These are phyloP conservation scores for Epinephelus lanceolatus DNA, from an alignment of 2,113 vertebrate genomes.

Conservation along the genomic window DNA sequence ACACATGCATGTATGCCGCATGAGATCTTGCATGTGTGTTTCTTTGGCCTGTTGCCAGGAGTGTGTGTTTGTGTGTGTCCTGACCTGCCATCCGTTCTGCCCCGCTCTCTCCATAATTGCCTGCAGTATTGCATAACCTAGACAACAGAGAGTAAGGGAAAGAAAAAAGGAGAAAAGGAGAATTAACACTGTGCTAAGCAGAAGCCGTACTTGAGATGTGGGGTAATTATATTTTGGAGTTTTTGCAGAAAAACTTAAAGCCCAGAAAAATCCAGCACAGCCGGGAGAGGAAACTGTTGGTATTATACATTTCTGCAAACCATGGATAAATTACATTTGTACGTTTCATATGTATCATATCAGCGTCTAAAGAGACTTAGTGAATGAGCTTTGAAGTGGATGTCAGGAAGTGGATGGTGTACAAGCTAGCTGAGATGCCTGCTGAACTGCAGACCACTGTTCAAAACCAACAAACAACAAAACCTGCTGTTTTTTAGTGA, in stretches of 20 bases:
- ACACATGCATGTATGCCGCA: not conserved
- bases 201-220: slow-evolving; percentile 5
- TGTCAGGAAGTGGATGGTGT: no score
- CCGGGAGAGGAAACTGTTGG: no score
- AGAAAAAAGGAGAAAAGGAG: not conserved
- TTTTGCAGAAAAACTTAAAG: slow-evolving; percentile 5
- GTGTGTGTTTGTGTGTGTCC: slow-evolving; percentile 68
- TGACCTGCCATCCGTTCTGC: slow-evolving; percentile 99
- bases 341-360: no score
- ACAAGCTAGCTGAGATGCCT: no score
- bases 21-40: not conserved
- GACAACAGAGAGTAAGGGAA: slow-evolving; percentile 71
- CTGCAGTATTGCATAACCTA: slow-evolving; percentile 99
- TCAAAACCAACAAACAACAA: no score
- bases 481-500: no score
- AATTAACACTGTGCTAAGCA: slow-evolving; percentile 38
- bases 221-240: slow-evolving; percentile 15
- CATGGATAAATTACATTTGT: no score
- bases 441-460: no score
- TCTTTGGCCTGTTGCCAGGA: slow-evolving; percentile 43
- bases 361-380: no score
- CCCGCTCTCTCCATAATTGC: slow-evolving; percentile 99
- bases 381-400: no score
- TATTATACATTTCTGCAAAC: no score
- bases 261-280: no score